phyloP scores from a whole-genome alignment of 2,113 vertebrate species.

The Hippopotamus amphibius region DNA sequence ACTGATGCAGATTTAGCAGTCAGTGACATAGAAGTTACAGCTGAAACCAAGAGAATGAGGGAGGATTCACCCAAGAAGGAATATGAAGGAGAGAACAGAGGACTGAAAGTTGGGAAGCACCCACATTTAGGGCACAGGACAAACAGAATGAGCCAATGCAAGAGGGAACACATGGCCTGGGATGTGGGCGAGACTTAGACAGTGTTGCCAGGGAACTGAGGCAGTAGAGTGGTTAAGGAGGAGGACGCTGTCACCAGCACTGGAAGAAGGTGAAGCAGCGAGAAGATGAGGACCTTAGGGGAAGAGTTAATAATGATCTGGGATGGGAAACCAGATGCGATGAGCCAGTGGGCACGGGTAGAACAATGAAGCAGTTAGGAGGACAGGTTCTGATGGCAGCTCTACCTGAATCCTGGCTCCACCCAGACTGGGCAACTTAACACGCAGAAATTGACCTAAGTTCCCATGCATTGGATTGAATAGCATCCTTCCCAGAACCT shows the following conservation, averaged over 20 bases:
- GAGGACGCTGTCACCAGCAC: not conserved
- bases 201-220: not conserved
- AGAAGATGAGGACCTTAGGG: not conserved
- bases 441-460: not conserved
- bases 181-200: not conserved
- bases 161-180: not conserved
- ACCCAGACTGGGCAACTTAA: not conserved
- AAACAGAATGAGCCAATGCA: not conserved
- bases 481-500: not conserved
- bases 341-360: rapidly evolving
- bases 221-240: not conserved
- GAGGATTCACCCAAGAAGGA: not conserved
- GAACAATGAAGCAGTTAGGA: not conserved
- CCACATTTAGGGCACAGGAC: not conserved
- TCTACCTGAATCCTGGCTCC: not conserved
- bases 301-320: not conserved
- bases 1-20: rapidly evolving
- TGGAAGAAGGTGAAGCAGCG: not conserved
- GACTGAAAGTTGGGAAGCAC: not conserved
- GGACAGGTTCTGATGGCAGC: not conserved
- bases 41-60: not conserved
- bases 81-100: not conserved
- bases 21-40: not conserved
- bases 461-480: not conserved
- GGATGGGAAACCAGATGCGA: not conserved